Percentiles rank a stretch among this genome's conserved stretches.
phyloP scores from a whole-genome alignment of 2,797 vertebrate genomes.

The Hyperoplus immaculatus region DNA sequence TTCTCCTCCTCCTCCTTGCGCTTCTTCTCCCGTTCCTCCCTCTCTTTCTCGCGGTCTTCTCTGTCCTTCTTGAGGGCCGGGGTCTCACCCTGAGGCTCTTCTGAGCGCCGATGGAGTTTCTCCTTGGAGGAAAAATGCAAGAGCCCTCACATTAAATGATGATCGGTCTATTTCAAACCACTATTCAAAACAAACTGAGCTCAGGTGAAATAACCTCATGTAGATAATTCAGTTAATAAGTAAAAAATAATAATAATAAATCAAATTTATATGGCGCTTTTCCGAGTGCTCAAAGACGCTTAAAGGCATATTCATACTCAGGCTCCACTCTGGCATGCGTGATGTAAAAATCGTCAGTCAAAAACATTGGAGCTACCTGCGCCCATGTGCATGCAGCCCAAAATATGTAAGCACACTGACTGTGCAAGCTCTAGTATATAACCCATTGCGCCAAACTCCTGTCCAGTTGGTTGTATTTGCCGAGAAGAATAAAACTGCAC shows the following conservation, averaged over 20 bases:
- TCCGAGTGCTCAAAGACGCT: no score
- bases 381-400: no score
- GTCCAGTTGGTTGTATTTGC: no score
- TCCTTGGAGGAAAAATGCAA: constrained; percentile 72
- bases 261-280: no score
- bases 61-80: constrained; percentile 88
- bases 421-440: no score
- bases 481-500: no score
- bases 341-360: no score
- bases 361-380: no score
- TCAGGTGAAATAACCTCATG: neutral
- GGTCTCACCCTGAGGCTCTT: constrained; percentile 93
- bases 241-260: accelerated
- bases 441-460: no score
- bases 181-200: neutral
- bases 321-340: no score
- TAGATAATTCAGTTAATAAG: neutral
- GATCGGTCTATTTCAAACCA: neutral
- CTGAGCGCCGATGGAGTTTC: constrained; percentile 87
- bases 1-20: constrained; percentile 85
- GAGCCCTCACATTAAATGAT: neutral
- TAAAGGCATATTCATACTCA: no score
- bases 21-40: constrained; percentile 86
- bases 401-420: no score
- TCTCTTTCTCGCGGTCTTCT: constrained; percentile 85